A percentile compares a stretch with the other conserved stretches of the same genome.
Conservation (phyloP, 2,797 vertebrate species). For the Anguilla pacifica region DNA sequence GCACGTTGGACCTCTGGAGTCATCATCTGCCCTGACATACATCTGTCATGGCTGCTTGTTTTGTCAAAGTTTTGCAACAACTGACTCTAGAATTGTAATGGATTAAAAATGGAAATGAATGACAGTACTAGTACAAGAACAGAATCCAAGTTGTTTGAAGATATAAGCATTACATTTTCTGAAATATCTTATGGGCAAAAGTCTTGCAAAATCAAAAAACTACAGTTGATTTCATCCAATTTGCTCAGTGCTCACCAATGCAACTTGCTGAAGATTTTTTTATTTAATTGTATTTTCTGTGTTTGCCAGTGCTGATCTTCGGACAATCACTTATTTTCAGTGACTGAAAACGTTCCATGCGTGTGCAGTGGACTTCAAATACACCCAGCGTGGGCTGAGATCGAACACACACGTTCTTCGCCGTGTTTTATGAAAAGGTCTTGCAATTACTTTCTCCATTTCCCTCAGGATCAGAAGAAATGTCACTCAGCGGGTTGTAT, state of each 20-base stretch:
- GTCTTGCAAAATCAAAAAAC: not conserved
- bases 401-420: not conserved
- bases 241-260: not conserved
- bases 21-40: not conserved
- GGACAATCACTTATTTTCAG: not conserved
- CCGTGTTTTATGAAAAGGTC: not conserved
- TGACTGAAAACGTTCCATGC: not conserved
- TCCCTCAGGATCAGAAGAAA: not conserved
- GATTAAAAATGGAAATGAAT: not conserved
- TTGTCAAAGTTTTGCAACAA: not conserved
- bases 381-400: not conserved
- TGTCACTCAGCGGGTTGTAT: not conserved
- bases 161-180: not conserved
- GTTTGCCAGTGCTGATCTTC: not conserved
- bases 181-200: not conserved
- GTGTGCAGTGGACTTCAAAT: not conserved
- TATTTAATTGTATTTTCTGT: not conserved
- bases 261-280: not conserved
- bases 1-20: not conserved
- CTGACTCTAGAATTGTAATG: not conserved
- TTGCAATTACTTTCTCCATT: not conserved
- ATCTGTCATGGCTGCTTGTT: not conserved
- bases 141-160: not conserved
- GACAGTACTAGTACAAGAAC: not conserved
- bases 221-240: not conserved